Evolutionary conservation across 2,113 vertebrate species (phyloP), one percentile per base, ranked within the genome.

Genomic region (Sakesphorus luctuosus): DNA sequence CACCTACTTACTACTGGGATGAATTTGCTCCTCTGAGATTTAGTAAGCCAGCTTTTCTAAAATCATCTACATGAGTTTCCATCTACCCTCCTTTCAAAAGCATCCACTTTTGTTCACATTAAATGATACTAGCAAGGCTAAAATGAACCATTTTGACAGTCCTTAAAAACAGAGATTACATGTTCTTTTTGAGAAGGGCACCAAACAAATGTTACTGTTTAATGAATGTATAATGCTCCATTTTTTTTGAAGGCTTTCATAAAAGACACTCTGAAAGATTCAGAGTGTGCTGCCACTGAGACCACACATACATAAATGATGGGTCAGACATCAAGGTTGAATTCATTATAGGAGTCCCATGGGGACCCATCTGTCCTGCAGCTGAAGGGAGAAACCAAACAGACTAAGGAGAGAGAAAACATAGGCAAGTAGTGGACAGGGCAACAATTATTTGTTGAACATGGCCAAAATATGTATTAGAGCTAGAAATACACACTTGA

Each of bases 31-130:
- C 93, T 93, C 74, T 79, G 90, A 81, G 92, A 90, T 91, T 92
- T 82, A 87, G 20, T 76, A 93, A 92, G 62, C 40, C 79, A 90
- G 83, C 56, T 89, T 92, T 92, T 95, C 79, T 94, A 90, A 96
- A 96, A 95, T 74, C 19, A 81, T 78, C 76, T 78, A 20, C 77
- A 79, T 87, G 59, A 72, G 26, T 40, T 94, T 78, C 55, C 66
- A 78, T 92, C 68, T 90, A 84, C 53, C 40, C 58, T 75, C 50
- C 49, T 84, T 88, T 89, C 52, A 86, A 93, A 90, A 93, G 23
- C 44, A 49, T 91, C 38, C 19, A 58, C 76, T 97, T 94, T 96
- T 85, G 90, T 80, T 81, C 77, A 12, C 82, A 59, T 90, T 52
- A 84, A 71, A 71, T 77, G 13, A 73, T 52, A 63, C 33, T 44